These are phyloP conservation scores for Drosophila mulleri DNA, from an alignment of 2,888 invertebrate genomes.

Conservation along the genomic window DNA sequence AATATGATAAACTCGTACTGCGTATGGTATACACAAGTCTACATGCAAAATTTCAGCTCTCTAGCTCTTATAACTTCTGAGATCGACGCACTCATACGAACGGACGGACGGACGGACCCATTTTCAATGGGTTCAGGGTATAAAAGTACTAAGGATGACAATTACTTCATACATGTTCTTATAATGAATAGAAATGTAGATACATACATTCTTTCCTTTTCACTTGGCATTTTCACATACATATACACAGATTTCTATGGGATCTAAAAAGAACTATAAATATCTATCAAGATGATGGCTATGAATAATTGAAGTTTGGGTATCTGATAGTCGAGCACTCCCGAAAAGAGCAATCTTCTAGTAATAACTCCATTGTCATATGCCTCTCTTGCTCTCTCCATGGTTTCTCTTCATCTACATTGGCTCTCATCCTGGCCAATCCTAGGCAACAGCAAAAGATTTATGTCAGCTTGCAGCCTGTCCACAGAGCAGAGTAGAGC, in stretches of 20 bases:
- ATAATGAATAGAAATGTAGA: too few species aligned
- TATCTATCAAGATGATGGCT: background rate
- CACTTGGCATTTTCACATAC: background rate
- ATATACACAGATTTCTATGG: background rate
- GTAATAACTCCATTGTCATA: background rate
- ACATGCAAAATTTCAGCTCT: too few species aligned
- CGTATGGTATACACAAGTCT: too few species aligned
- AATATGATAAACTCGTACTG: too few species aligned
- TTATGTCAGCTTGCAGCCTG: background rate
- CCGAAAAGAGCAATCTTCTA: background rate
- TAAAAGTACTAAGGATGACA: rapidly evolving
- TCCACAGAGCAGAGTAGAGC: background rate
- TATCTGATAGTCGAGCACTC: background rate
- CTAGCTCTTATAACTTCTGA: too few species aligned
- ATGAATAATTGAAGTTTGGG: background rate
- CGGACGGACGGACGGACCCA: too few species aligned
- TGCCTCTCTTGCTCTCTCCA: background rate
- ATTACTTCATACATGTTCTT: background rate
- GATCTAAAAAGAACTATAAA: background rate
- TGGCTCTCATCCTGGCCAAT: background rate
- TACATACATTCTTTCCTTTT: background rate
- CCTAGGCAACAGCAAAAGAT: background rate
- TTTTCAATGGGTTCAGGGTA: too few species aligned
- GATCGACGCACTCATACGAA: too few species aligned
- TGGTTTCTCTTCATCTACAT: background rate